A percentile compares a stretch with the other conserved stretches of the same genome.
Conservation (phyloP, 2,113 vertebrate genomes). For the Cynoglossus semilaevis region DNA sequence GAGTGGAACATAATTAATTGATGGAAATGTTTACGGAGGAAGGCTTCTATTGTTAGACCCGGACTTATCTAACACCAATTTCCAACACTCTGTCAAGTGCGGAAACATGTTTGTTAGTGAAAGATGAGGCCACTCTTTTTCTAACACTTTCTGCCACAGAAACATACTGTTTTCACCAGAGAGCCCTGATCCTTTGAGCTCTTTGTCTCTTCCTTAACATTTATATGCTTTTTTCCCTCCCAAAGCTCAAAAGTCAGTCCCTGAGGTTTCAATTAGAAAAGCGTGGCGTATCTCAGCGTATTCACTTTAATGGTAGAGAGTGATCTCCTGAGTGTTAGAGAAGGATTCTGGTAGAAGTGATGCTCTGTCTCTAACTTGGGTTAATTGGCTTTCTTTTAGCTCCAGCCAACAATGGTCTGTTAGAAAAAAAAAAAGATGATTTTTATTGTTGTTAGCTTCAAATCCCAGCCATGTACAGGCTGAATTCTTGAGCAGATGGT, state of each 20-base stretch:
- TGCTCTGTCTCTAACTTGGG: conserved; percentile 71
- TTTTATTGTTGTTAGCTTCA: conserved; percentile 50
- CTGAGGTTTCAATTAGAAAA: conserved; percentile 81
- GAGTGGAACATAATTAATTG: not conserved
- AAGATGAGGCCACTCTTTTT: conserved; percentile 16
- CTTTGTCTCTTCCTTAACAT: conserved; percentile 63
- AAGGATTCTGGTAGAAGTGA: conserved; percentile 56
- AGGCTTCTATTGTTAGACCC: not conserved
- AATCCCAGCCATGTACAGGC: conserved; percentile 45
- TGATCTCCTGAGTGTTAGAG: conserved; percentile 73
- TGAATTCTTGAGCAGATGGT: conserved; percentile 39
- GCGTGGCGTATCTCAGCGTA: conserved; percentile 63
- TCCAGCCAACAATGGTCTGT: conserved; percentile 53
- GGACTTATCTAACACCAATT: conserved; percentile 1
- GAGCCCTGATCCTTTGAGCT: conserved; percentile 61
- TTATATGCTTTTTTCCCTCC: conserved; percentile 50
- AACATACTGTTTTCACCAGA: conserved; percentile 48
- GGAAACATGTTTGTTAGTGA: conserved; percentile 17
- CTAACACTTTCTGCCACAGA: not conserved
- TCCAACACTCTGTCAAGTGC: conserved; percentile 7
- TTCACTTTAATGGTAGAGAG: conserved; percentile 73
- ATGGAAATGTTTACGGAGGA: not conserved
- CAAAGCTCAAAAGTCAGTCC: conserved; percentile 69
- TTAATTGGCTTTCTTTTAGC: conserved; percentile 77
- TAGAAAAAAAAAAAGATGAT: conserved; percentile 38